phyloP scores from a whole-genome alignment of 2,888 invertebrate genomes.

The Ashinkailepas kermadecensis region DNA sequence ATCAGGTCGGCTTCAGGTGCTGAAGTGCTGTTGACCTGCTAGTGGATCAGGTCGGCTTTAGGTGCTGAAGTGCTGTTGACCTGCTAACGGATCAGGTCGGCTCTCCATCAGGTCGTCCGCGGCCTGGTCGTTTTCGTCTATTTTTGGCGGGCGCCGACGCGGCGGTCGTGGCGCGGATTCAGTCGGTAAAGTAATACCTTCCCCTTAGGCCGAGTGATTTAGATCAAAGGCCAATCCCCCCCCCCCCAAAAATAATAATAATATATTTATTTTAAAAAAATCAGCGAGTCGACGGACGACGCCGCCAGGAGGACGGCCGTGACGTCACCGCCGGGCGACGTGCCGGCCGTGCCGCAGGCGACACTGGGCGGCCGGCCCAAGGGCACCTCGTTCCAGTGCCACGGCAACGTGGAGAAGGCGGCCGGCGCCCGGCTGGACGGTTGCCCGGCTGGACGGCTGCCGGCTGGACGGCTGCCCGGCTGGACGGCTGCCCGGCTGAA shows the following conservation, averaged over 20 bases:
- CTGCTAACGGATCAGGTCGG: too few species aligned
- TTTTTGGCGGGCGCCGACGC: conserved; percentile 41
- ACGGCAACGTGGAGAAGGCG: conserved; percentile 43
- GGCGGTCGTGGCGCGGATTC: conserved; percentile 37
- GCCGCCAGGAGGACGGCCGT: conserved; percentile 39
- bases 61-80: too few species aligned
- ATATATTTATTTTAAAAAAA: too few species aligned
- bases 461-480: conserved; percentile 33
- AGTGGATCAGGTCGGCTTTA: too few species aligned
- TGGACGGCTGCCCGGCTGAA: too few species aligned
- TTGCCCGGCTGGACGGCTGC: conserved; percentile 33
- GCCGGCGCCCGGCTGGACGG: conserved; percentile 40
- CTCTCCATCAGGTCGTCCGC: conserved; percentile 25
- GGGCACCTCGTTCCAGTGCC: conserved; percentile 45
- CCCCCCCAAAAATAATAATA: too few species aligned
- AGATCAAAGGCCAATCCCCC: too few species aligned
- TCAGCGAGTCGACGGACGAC: conserved; percentile 36
- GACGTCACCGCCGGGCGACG: conserved; percentile 42
- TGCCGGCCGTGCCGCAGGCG: conserved; percentile 45
- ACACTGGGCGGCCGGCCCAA: conserved; percentile 44
- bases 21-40: too few species aligned
- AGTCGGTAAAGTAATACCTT: too few species aligned
- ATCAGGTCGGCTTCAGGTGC: too few species aligned
- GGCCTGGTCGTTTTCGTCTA: conserved; percentile 44
- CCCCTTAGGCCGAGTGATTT: too few species aligned